These are phyloP conservation scores for Mixornis gularis DNA, from an alignment of 2,113 vertebrate genomes.

Conservation along the genomic window DNA sequence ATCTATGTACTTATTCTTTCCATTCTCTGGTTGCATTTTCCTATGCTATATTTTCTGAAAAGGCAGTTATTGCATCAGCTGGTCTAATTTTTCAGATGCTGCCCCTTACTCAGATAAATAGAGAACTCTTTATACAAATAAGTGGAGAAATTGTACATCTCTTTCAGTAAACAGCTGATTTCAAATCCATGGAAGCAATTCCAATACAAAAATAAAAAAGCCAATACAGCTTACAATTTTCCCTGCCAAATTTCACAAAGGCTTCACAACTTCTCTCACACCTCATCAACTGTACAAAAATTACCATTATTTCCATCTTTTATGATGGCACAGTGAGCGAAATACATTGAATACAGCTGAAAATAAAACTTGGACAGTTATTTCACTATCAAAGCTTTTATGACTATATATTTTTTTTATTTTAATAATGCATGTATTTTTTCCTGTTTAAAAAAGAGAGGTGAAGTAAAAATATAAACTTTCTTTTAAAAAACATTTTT, in stretches of 20 bases:
- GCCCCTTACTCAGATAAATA: not conserved
- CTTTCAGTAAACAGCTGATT: not conserved
- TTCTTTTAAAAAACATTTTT: not conserved
- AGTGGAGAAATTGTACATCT: not conserved
- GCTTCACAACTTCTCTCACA: not conserved
- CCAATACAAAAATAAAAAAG: not conserved
- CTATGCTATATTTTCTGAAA: not conserved
- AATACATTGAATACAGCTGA: not conserved
- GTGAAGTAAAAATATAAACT: not conserved
- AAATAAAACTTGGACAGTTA: not conserved
- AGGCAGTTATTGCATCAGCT: not conserved
- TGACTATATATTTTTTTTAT: not conserved
- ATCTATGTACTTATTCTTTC: not conserved
- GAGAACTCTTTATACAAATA: not conserved
- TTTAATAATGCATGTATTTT: not conserved
- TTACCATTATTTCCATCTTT: not conserved
- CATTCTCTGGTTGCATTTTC: not conserved
- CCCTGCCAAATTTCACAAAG: not conserved
- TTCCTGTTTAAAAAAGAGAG: not conserved
- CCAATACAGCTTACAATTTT: not conserved
- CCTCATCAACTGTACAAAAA: not conserved
- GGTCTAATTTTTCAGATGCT: not conserved
- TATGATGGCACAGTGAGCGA: not conserved
- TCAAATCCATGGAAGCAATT: not conserved
- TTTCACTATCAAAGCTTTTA: not conserved